Evolutionary conservation across 1,140 invertebrate genomes (phyloP), one percentile per base, ranked within the genome.

Genomic region (Dolichoris vasculosae): DNA sequence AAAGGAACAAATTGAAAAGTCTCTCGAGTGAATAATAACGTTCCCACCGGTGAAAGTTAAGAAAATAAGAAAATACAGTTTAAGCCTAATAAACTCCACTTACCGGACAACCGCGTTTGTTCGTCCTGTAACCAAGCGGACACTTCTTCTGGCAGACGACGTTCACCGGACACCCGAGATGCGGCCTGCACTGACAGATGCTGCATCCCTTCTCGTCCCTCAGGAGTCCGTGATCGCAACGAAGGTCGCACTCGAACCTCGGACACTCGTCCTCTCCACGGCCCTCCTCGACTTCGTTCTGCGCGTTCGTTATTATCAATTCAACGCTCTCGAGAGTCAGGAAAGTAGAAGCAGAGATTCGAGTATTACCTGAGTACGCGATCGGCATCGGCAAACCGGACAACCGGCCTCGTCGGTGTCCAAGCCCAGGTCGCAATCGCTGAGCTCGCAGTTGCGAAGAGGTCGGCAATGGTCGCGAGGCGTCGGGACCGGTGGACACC

Each of bases 191-290:
- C 77, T 91, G 87, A 86, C 92, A 92, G 0, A 92, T 82, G 20
- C 88, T 90, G 83, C 92, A 93, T 67, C 90, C 90, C 63, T 91
- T 92, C 48, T 91, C 90, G 69, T 93, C 92, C 89, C 90, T 89
- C 3, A 90, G 82, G 51, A 92, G 84, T 3, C 91, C 91, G 0
- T 81, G 87, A 38, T 63, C 67, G 69, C 67, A 85, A 17, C 4
- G 89, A 23, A 91, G 88, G 63, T 90, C 89, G 83, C 92, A 92
- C 64, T 90, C 89, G 0, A 92, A 87, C 30, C 89, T 88, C 26
- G 91, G 91, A 80, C 91, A 93, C 89, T 69, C n/a, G 79, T 89
- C 71, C 89, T 89, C 15, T 78, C 80, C 40, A 17, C 13, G 26
- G 76, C 84, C 82, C 46, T 86, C 86, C 77, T 86, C 87, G 64